Conservation (phyloP, 2,113 vertebrate genomes). For the Hyperoodon ampullatus region DNA sequence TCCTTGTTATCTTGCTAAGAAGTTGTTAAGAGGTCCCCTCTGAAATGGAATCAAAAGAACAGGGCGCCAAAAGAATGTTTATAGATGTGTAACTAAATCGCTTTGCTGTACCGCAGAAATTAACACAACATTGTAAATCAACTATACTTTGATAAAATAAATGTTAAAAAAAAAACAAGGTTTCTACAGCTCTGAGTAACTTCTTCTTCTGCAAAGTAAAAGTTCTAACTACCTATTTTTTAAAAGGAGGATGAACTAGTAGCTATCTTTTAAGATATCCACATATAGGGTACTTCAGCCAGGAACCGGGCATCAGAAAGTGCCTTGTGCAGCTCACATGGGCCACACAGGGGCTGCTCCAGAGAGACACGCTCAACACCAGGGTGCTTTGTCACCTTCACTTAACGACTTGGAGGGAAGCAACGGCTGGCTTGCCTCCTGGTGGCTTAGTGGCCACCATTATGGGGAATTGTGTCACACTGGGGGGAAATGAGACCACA, state of each 20-base stretch:
- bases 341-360: slow-evolving; percentile 13
- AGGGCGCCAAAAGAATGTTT: not conserved
- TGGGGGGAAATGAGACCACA: fast-evolving
- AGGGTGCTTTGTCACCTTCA: not conserved
- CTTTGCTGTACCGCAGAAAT: not conserved
- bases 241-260: not conserved
- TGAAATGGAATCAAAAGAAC: not conserved
- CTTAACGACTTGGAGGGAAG: not conserved
- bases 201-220: not conserved
- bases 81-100: not conserved
- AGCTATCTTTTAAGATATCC: not conserved
- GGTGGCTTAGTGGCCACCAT: not conserved
- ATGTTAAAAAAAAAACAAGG: not conserved
- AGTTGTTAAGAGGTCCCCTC: not conserved
- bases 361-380: not conserved
- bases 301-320: not conserved
- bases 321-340: fast-evolving
- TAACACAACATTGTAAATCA: not conserved
- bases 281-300: not conserved
- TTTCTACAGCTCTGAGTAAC: not conserved
- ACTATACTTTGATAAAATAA: not conserved
- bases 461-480: not conserved
- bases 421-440: not conserved
- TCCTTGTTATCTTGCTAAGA: not conserved
- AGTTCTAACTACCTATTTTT: not conserved